These are phyloP conservation scores for Paramormyrops hopkinsi DNA, from an alignment of 2,797 vertebrate species.

Conservation along the genomic window DNA sequence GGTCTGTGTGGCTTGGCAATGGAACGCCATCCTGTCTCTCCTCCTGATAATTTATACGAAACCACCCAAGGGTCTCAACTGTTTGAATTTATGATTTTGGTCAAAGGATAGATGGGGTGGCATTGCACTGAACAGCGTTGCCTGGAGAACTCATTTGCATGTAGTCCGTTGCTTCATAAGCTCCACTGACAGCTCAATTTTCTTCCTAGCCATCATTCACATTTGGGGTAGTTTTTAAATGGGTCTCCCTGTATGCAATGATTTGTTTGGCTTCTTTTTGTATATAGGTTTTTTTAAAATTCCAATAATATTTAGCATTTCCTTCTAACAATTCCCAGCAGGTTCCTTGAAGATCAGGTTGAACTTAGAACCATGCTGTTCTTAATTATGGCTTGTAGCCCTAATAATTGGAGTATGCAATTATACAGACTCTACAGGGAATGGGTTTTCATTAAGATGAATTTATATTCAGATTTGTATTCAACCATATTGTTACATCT, in stretches of 20 bases:
- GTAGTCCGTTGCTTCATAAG: not conserved
- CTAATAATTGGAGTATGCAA: not conserved
- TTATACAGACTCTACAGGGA: not conserved
- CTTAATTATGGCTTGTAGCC: not conserved
- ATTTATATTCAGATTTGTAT: slow-evolving; percentile 1
- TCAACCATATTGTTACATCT: not conserved
- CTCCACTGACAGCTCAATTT: not conserved
- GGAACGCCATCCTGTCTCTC: not conserved
- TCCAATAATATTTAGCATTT: not conserved
- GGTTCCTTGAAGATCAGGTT: not conserved
- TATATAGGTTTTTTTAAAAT: not conserved
- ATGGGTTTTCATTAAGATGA: not conserved
- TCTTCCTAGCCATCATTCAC: not conserved
- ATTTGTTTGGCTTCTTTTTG: not conserved
- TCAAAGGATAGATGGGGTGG: not conserved
- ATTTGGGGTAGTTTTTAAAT: not conserved
- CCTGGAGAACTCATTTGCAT: not conserved
- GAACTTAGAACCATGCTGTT: not conserved
- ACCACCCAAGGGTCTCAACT: not conserved
- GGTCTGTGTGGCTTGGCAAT: not conserved
- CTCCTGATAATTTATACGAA: not conserved
- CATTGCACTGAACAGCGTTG: not conserved
- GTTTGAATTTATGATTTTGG: not conserved
- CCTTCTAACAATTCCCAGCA: not conserved
- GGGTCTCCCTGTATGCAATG: not conserved